Evolutionary conservation across 2,113 vertebrate species (phyloP).

Genomic region (Platichthys stellatus): DNA sequence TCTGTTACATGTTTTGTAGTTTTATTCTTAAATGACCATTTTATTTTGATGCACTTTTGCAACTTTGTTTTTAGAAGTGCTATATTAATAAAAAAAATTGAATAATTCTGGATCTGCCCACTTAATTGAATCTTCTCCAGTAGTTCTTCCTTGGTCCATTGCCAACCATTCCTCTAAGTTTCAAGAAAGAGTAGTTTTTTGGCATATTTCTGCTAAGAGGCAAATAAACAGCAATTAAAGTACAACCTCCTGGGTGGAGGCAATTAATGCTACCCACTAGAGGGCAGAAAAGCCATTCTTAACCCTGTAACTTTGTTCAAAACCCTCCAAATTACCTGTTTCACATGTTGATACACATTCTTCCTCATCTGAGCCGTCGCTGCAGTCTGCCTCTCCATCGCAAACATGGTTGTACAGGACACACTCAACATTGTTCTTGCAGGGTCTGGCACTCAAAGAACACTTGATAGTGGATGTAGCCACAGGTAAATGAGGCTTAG

Average conservation of each 20-base stretch:
- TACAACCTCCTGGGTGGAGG: neutral
- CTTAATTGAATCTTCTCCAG: too few relatives aligned
- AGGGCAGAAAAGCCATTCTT: slow-evolving; percentile 23
- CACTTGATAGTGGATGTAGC: slow-evolving; percentile 64
- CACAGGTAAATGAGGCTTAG: neutral
- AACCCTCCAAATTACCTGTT: slow-evolving; percentile 45
- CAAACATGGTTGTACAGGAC: slow-evolving; percentile 79
- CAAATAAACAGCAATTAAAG: too few relatives aligned
- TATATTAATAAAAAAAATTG: too few relatives aligned
- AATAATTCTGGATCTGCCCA: too few relatives aligned
- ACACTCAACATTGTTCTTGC: slow-evolving; percentile 74
- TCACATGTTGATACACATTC: slow-evolving; percentile 66
- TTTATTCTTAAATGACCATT: too few relatives aligned
- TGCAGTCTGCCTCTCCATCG: slow-evolving; percentile 86
- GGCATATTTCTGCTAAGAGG: neutral
- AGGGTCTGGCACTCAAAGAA: slow-evolving; percentile 63
- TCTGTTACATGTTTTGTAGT: too few relatives aligned
- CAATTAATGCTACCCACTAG: slow-evolving; percentile 4
- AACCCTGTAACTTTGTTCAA: fast-evolving
- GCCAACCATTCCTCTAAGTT: too few relatives aligned
- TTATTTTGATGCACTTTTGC: too few relatives aligned
- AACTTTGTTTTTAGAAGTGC: too few relatives aligned
- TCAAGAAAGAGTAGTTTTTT: neutral
- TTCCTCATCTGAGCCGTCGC: slow-evolving; percentile 87
- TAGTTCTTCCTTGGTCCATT: too few relatives aligned